Percentiles rank a stretch among this genome's conserved stretches.
Conservation (phyloP, 2,888 invertebrate genomes). For the Microctonus brassicae region DNA sequence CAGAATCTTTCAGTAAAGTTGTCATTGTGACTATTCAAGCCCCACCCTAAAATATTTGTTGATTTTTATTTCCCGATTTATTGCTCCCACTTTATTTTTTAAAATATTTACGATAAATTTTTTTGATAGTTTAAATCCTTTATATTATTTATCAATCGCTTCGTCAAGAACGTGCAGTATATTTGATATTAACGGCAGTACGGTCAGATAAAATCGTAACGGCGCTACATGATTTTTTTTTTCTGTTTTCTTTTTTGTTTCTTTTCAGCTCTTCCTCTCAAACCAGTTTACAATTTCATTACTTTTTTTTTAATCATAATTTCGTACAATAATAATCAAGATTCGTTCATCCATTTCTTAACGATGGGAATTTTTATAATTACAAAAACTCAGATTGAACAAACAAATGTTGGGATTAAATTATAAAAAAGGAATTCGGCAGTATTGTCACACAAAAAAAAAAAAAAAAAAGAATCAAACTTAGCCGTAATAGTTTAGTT, state of each 20-base stretch:
- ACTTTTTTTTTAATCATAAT: not conserved
- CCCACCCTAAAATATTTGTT: not conserved
- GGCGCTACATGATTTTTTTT: conserved; percentile 24
- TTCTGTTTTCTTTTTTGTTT: not conserved
- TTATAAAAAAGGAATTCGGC: not conserved
- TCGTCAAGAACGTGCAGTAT: conserved; percentile 17
- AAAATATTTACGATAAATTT: conserved; percentile 23
- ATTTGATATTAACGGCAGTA: conserved; percentile 53
- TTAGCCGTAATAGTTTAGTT: conserved; percentile 7
- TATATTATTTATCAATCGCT: not conserved
- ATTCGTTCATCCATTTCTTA: no score
- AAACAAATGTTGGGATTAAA: not conserved
- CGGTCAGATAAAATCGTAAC: conserved; percentile 48
- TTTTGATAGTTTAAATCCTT: conserved; percentile 19
- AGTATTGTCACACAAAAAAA: not conserved
- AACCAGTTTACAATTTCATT: conserved; percentile 20
- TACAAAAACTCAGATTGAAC: no score
- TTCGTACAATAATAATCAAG: conserved; percentile 2
- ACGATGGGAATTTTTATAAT: no score
- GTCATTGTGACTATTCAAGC: conserved; percentile 23
- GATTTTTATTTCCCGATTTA: not conserved
- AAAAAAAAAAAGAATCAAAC: not conserved
- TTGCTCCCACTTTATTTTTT: not conserved
- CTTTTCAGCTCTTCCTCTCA: conserved; percentile 2
- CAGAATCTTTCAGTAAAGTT: conserved; percentile 52